phyloP scores from a whole-genome alignment of 2,888 invertebrate genomes.

The Melikaiella ostensackeni region DNA sequence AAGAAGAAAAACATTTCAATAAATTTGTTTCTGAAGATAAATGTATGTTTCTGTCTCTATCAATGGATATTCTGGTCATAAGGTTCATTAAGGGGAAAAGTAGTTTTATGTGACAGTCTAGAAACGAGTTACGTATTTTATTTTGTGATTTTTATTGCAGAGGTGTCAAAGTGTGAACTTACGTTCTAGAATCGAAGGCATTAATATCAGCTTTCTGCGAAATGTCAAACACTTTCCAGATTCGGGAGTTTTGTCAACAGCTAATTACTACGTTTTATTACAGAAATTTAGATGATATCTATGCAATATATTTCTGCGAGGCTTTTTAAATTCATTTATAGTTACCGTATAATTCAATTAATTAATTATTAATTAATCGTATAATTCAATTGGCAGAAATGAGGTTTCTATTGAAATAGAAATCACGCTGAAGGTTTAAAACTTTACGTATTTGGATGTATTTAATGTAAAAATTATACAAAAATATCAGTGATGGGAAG shows the following conservation, averaged over 20 bases:
- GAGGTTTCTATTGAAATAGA: no score
- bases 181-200: not conserved
- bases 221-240: not conserved
- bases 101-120: not conserved
- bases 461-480: no score
- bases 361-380: no score
- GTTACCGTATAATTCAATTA: no score
- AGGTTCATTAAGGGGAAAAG: not conserved
- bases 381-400: no score
- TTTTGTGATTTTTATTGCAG: not conserved
- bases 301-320: not conserved
- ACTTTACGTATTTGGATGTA: no score
- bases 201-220: not conserved
- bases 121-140: not conserved
- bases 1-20: not conserved
- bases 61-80: no score
- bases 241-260: not conserved
- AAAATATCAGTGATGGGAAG: no score
- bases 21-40: no score
- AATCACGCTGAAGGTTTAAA: no score
- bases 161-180: not conserved
- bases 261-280: not conserved
- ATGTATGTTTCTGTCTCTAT: not conserved
- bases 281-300: not conserved
- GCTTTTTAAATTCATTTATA: not conserved